Evolutionary conservation across 1,140 invertebrate genomes (phyloP).

Genomic region (Hyles vespertilio): DNA sequence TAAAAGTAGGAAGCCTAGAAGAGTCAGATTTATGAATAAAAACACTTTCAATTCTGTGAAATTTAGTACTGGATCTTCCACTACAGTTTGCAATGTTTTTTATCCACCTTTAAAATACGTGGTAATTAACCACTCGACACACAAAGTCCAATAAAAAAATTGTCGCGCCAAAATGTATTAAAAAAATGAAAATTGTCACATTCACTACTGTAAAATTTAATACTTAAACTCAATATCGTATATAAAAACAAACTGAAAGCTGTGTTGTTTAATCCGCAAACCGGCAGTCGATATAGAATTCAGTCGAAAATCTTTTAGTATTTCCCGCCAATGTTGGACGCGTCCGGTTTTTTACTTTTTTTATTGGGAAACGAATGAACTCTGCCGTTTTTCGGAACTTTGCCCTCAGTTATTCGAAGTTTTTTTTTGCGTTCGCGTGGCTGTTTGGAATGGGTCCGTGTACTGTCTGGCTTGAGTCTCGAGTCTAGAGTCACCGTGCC

Average conservation of each 20-base stretch:
- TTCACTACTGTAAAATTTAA: not conserved
- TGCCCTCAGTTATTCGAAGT: not conserved
- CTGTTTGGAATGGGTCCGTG: constrained; percentile 5
- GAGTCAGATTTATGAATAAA: no score
- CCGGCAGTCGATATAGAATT: not conserved
- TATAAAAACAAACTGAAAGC: not conserved
- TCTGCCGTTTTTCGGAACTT: not conserved
- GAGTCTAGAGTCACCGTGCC: constrained; percentile 18
- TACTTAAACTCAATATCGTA: not conserved
- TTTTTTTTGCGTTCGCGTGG: not conserved
- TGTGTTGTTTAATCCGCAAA: not conserved
- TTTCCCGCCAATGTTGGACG: not conserved
- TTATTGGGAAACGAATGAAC: not conserved
- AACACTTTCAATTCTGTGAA: no score
- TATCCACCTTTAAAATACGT: no score
- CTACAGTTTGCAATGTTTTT: no score
- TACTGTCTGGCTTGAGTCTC: constrained; percentile 8
- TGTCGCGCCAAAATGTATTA: no score
- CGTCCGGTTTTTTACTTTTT: not conserved
- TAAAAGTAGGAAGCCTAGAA: no score
- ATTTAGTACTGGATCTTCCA: no score
- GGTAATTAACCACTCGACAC: no score
- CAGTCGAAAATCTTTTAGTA: not conserved
- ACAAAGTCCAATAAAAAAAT: no score
- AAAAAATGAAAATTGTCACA: no score